A percentile compares a stretch with the other conserved stretches of the same genome.
phyloP scores from a whole-genome alignment of 2,797 vertebrate genomes.

The Amblyopsis hoosieri region DNA sequence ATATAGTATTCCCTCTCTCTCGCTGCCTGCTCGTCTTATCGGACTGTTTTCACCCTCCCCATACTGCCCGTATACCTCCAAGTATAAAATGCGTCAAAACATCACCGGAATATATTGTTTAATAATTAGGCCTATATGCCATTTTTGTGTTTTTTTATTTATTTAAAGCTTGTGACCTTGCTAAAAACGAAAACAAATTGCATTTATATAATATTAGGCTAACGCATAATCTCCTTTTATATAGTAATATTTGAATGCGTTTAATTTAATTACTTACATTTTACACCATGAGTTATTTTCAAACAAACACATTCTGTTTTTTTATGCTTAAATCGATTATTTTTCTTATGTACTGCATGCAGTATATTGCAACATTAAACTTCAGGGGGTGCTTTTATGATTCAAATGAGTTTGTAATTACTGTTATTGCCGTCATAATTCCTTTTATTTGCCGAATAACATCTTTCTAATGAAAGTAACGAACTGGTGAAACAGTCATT shows the following conservation, averaged over 20 bases:
- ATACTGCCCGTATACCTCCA: slow-evolving; percentile 25
- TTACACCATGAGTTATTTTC: slow-evolving; percentile 8
- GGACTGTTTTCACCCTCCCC: slow-evolving; percentile 40
- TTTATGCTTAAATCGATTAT: background rate
- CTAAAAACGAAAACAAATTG: background rate
- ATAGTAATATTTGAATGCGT: background rate
- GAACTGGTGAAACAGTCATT: slow-evolving; percentile 87
- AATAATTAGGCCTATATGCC: too few relatives aligned
- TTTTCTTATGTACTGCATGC: slow-evolving; percentile 44
- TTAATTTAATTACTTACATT: background rate
- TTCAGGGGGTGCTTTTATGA: slow-evolving; percentile 82
- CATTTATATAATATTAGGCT: background rate
- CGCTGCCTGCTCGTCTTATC: slow-evolving; percentile 55
- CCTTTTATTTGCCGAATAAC: slow-evolving; percentile 88
- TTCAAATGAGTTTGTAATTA: slow-evolving; percentile 89
- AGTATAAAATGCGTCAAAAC: too few relatives aligned
- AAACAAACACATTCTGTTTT: background rate
- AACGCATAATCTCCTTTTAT: background rate
- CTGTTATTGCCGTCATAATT: slow-evolving; percentile 93
- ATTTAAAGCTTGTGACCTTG: too few relatives aligned
- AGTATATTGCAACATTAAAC: slow-evolving; percentile 55
- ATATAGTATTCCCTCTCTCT: slow-evolving; percentile 77
- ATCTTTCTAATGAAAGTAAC: slow-evolving; percentile 94
- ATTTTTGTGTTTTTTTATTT: too few relatives aligned
- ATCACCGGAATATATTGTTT: too few relatives aligned